These are phyloP conservation scores for Lophius americanus DNA, from an alignment of 2,797 vertebrate species.

Conservation along the genomic window DNA sequence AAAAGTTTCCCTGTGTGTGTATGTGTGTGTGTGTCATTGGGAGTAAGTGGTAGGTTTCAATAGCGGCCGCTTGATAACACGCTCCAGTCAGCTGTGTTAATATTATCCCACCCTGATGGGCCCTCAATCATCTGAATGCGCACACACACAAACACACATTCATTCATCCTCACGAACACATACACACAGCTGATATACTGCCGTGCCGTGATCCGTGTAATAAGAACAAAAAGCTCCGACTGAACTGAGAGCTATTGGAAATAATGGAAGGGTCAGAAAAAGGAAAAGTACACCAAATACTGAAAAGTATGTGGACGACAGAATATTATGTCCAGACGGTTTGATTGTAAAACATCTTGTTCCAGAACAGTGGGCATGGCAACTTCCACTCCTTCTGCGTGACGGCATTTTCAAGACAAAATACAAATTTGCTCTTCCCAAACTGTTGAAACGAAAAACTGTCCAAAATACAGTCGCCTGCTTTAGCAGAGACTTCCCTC, in stretches of 20 bases:
- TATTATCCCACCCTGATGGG: constrained; percentile 69
- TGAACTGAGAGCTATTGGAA: constrained; percentile 1
- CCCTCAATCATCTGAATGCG: constrained; percentile 63
- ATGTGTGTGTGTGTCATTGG: neutral
- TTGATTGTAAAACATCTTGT: neutral
- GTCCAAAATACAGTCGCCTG: no score
- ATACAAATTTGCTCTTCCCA: neutral
- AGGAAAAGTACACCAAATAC: neutral
- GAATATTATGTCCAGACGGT: neutral
- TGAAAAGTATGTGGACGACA: neutral
- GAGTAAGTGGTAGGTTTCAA: constrained; percentile 64
- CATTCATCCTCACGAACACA: constrained; percentile 15
- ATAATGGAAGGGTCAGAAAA: constrained; percentile 3
- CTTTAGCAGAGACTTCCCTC: neutral
- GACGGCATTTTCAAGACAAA: neutral
- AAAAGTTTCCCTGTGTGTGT: constrained; percentile 14
- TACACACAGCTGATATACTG: constrained; percentile 12
- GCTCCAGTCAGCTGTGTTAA: constrained; percentile 75
- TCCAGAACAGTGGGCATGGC: neutral
- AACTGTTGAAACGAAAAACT: no score
- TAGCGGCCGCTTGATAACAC: constrained; percentile 59
- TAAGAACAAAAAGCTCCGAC: constrained; percentile 33
- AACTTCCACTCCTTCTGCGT: neutral
- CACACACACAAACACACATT: constrained; percentile 8
- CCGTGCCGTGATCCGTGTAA: constrained; percentile 13